Evolutionary conservation across 1,140 invertebrate species (phyloP), one percentile per base, ranked within the genome.

Genomic region (Linepithema humile): DNA sequence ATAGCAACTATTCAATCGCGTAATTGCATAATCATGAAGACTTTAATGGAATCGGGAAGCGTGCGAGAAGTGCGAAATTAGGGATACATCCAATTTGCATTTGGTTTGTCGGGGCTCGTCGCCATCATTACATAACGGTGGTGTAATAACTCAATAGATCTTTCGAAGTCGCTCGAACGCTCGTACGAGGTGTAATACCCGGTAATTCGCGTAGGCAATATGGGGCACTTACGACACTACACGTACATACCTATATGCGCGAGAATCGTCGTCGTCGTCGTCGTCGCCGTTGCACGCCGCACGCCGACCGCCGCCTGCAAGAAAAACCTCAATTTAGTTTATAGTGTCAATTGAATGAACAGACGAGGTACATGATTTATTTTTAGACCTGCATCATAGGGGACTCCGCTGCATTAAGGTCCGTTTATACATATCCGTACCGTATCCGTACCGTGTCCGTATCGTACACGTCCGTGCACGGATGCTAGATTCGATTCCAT

Each of bases 321-420:
- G 69, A 82, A 82, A 82, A 82, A 73, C 23, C 69, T 73, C 69
- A 82, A 73, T 82, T 82, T 74, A 82, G 78, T 73, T 60, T 83
- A 73, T 77, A 75, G 70, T 83, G 69, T 77, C 82, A 83, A 75
- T 83, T 75, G 82, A 83, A 75, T 74, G 70, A 83, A 62, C 82
- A 83, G 82, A 83, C 82, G 45, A 45, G 69, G 20, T 77, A 73
- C 70, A 45, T 83, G 82, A 83, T 83, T 83, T 83, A 83, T 83
- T 83, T 83, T 83, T 83, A 83, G 82, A 74, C 29, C 70, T 43
- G 82, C 72, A 75, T 83, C 72, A 83, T 38, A 53, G 72, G 82
- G 72, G 72, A 65, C 69, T 59, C 78, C 78, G 29, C 20, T 73
- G 78, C 78, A 82, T 73, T 53, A n/a, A n/a, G n/a, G n/a, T n/a